Conservation (phyloP, 2,888 invertebrate species). For the Ophion slaviceki region DNA sequence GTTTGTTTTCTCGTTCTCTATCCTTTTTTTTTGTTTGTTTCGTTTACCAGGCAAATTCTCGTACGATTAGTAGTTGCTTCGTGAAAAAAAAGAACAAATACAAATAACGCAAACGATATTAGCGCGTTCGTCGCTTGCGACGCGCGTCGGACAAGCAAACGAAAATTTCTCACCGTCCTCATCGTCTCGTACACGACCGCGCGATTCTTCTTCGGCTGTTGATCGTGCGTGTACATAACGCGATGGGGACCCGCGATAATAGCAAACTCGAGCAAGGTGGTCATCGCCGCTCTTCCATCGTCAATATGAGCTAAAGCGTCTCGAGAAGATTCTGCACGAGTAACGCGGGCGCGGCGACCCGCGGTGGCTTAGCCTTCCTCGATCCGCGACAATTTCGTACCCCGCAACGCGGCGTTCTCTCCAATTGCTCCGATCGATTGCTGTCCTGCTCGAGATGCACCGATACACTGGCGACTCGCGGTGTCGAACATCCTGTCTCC, state of each 20-base stretch:
- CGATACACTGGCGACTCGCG: conserved; percentile 80
- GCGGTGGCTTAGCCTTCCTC: conserved; percentile 75
- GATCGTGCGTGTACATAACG: conserved; percentile 25
- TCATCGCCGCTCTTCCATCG: conserved; percentile 32
- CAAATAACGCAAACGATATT: background rate
- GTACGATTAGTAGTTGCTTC: conserved; percentile 56
- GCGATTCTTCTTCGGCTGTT: conserved; percentile 9
- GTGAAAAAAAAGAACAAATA: conserved; percentile 59
- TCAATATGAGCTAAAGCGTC: conserved; percentile 77
- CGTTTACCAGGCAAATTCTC: background rate
- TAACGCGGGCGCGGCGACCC: conserved; percentile 79
- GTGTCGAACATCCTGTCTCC: conserved; percentile 79
- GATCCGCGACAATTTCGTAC: conserved; percentile 78
- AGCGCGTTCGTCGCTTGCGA: background rate
- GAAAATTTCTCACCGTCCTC: conserved; percentile 20
- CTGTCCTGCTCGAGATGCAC: conserved; percentile 81
- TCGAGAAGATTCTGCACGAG: conserved; percentile 81
- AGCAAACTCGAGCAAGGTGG: conserved; percentile 13
- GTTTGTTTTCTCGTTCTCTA: background rate
- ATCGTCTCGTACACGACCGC: conserved; percentile 15
- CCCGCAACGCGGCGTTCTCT: conserved; percentile 78
- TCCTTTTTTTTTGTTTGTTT: background rate
- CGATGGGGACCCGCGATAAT: conserved; percentile 25
- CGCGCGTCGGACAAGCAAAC: background rate
- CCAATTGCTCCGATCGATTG: conserved; percentile 81